A percentile compares a stretch with the other conserved stretches of the same genome.
Evolutionary conservation across 2,888 invertebrate genomes (phyloP).

Genomic region (Cistogaster globosa): DNA sequence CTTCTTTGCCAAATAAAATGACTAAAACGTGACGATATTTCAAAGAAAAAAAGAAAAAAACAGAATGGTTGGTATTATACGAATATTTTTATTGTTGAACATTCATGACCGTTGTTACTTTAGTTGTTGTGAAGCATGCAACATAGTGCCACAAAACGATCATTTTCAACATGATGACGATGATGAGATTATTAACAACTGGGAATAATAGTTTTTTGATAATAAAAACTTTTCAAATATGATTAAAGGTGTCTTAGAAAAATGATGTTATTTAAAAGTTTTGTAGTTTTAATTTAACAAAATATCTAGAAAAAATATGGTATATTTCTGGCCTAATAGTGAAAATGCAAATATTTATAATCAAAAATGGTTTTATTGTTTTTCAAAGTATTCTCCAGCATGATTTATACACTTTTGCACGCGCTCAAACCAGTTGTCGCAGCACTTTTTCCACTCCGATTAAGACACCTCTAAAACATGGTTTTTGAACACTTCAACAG

Average conservation of each 20-base stretch:
- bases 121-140: constrained; percentile 46
- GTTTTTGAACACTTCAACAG: too few species aligned
- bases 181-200: constrained; percentile 60
- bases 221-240: background rate
- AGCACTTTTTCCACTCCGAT: too few species aligned
- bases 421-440: too few species aligned
- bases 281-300: background rate
- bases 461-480: too few species aligned
- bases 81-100: constrained; percentile 54
- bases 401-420: too few species aligned
- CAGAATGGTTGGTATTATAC: constrained; percentile 50
- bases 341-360: too few species aligned
- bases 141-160: constrained; percentile 66
- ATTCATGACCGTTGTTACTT: constrained; percentile 46
- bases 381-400: too few species aligned
- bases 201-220: constrained; percentile 52
- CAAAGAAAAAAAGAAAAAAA: constrained; percentile 50
- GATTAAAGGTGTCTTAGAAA: background rate
- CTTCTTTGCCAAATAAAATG: constrained; percentile 67
- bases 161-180: constrained; percentile 62
- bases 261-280: constrained; percentile 25
- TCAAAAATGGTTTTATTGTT: too few species aligned
- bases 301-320: too few species aligned
- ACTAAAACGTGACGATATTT: constrained; percentile 71
- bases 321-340: too few species aligned